These are phyloP conservation scores for Otolemur crassicaudatus DNA, from an alignment of 2,797 vertebrate species.

Conservation along the genomic window DNA sequence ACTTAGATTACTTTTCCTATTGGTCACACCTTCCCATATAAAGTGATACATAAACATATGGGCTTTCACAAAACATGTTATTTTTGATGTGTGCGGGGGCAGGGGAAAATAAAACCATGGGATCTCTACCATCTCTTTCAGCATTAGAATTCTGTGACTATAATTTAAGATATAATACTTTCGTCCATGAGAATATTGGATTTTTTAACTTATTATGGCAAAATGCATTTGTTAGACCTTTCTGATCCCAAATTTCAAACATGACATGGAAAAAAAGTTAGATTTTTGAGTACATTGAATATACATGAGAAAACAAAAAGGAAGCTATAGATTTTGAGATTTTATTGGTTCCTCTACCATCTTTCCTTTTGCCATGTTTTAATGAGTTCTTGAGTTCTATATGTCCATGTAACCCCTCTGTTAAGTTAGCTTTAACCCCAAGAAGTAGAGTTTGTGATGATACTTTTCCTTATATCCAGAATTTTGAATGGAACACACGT, in stretches of 20 bases:
- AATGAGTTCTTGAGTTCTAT: background rate
- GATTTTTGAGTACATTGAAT: background rate
- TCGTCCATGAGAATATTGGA: background rate
- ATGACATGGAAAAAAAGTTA: background rate
- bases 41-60: conserved; percentile 46
- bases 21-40: conserved; percentile 51
- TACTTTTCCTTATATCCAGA: background rate
- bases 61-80: conserved; percentile 38
- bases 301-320: background rate
- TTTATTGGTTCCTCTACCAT: background rate
- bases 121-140: conserved; percentile 30
- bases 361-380: background rate
- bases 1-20: conserved; percentile 38
- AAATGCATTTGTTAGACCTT: background rate
- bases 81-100: background rate
- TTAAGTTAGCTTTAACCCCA: background rate
- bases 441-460: background rate
- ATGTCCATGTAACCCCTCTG: background rate
- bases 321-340: background rate
- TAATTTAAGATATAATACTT: background rate
- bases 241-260: background rate
- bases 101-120: background rate
- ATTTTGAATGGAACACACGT: background rate
- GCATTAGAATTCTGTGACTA: background rate
- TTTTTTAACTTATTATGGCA: background rate